A percentile compares a stretch with the other conserved stretches of the same genome.
These are phyloP conservation scores for Remorina albescens DNA, from an alignment of 2,797 vertebrate species.

Conservation along the genomic window DNA sequence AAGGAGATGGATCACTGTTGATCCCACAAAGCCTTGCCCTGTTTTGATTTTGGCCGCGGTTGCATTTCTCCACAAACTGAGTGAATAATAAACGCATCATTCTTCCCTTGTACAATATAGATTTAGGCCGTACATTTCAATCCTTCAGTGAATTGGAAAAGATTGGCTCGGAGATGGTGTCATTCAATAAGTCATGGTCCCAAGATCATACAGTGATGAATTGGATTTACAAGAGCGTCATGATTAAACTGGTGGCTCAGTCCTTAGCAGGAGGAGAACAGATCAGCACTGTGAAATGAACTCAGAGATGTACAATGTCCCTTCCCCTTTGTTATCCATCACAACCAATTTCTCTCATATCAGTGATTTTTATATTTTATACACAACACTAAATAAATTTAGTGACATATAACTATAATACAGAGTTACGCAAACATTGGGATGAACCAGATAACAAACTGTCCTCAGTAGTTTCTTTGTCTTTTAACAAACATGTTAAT, in stretches of 20 bases:
- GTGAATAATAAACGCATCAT: slow-evolving; percentile 53
- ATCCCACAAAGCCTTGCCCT: slow-evolving; percentile 9
- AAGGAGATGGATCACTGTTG: slow-evolving; percentile 37
- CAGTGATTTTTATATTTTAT: no score
- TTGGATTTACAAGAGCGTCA: slow-evolving; percentile 25
- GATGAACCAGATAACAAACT: no score
- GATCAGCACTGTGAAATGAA: background rate
- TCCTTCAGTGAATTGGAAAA: slow-evolving; percentile 1
- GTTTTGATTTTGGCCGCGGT: slow-evolving; percentile 41
- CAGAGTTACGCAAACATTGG: no score
- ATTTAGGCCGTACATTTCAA: slow-evolving; percentile 9
- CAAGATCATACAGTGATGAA: background rate
- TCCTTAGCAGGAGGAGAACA: slow-evolving; percentile 2
- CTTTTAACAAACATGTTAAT: no score
- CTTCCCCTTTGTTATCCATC: slow-evolving; percentile 7
- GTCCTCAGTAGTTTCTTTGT: no score
- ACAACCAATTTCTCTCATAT: background rate
- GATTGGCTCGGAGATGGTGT: slow-evolving; percentile 5
- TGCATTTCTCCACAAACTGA: slow-evolving; percentile 31
- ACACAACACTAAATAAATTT: no score
- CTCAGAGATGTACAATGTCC: background rate
- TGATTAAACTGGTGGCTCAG: slow-evolving; percentile 7
- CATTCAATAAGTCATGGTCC: slow-evolving; percentile 36
- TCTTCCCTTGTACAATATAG: slow-evolving; percentile 34
- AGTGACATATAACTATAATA: no score